These are phyloP conservation scores for Hiodon alosoides DNA, from an alignment of 2,113 vertebrate genomes.

Conservation along the genomic window DNA sequence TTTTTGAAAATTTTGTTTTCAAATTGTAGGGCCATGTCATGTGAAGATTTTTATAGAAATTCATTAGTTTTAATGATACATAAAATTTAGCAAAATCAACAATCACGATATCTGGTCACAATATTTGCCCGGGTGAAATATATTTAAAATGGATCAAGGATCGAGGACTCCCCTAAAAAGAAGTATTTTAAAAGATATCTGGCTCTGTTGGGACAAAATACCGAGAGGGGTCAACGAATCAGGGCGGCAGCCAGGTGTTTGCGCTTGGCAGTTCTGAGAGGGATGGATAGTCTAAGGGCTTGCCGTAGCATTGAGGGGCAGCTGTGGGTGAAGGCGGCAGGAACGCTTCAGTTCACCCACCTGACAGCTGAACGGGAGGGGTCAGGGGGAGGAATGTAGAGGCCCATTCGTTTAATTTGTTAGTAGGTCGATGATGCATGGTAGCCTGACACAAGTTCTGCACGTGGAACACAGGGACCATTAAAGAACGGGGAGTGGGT, in stretches of 20 bases:
- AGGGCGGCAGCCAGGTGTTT: not conserved
- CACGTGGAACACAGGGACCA: conserved; percentile 14
- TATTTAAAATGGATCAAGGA: not conserved
- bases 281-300: not conserved
- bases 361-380: conserved; percentile 32
- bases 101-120: too few relatives aligned
- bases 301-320: conserved; percentile 22
- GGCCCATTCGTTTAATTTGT: conserved; percentile 33
- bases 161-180: too few relatives aligned
- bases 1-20: too few relatives aligned
- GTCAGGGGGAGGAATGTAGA: not conserved
- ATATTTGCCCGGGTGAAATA: too few relatives aligned
- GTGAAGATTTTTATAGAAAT: too few relatives aligned
- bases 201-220: too few relatives aligned
- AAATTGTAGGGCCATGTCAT: too few relatives aligned
- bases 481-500: conserved; percentile 15
- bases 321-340: conserved; percentile 24
- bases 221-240: too few relatives aligned
- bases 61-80: too few relatives aligned
- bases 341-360: conserved; percentile 31
- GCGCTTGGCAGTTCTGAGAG: not conserved
- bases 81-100: too few relatives aligned
- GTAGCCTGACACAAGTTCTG: conserved; percentile 24
- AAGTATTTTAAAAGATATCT: too few relatives aligned
- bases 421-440: conserved; percentile 31